Base-by-base conservation (phyloP, 2,113 vertebrate genomes). In the Ranitomeya imitator region DNA sequence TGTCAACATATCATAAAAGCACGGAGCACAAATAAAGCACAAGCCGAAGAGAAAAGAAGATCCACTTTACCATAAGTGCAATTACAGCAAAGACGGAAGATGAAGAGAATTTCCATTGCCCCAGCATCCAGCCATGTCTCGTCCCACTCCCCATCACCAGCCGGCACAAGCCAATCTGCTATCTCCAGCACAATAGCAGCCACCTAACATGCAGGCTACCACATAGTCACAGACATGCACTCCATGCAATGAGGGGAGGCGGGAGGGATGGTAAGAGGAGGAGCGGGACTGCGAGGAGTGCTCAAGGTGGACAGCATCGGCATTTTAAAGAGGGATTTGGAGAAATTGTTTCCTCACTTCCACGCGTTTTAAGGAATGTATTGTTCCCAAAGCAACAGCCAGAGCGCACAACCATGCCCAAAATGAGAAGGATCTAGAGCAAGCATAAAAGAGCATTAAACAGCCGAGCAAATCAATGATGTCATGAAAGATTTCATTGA, bases 41-140 rank as follows among this genome's bases (percentile, higher is more conserved):
- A 23, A 19, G 5, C 16, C 18, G 18, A 74, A 19, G 2, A 51
- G 31, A 80, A 85, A 77, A 52, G 63, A 52, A 51, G 67, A 55
- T 57, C 51, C 16, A n/a, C 81, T 96, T 93, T 96, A 99, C 98
- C 98, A 79, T 98, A 99, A 91, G 96, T 98, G 96, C 98, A 98
- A 96, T 98, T 98, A 95, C 98, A 98, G 95, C 97, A 99, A 91
- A 98, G 96, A 83, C 98, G 96, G 91, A 99, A 92, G 79, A 99
- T 95, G 91, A 99, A 79, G 26, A 99, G 96, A 79, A 99, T 96
- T 94, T 99, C 98, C 98, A 99, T 98, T 80, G 90, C 91, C 92
- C 91, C 88, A 51, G 90, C 88, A 87, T 93, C 91, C 31, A 81
- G 89, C 94, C 95, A 95, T 88, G 87, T 95, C 77, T 89, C 90